Conservation (phyloP, 1,140 invertebrate species). For the Diabrotica virgifera region DNA sequence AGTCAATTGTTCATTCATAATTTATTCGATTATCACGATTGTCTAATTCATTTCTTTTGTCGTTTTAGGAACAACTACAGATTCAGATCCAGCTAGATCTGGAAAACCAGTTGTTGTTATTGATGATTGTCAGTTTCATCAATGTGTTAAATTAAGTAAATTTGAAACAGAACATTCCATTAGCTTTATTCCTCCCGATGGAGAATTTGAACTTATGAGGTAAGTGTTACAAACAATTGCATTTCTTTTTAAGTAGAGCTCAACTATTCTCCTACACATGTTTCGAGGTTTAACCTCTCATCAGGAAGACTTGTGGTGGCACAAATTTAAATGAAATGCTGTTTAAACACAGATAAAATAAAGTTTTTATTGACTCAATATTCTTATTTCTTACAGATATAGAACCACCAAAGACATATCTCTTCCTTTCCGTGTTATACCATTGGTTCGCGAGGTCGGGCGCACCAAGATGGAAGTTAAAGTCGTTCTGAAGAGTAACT, state of each 20-base stretch:
- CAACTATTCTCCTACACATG: too few species aligned
- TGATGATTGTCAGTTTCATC: slow-evolving; percentile 99
- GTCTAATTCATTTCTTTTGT: too few species aligned
- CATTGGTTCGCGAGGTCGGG: slow-evolving; percentile 95
- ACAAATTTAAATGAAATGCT: too few species aligned
- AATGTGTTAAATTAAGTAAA: slow-evolving; percentile 99
- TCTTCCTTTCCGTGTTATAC: slow-evolving; percentile 98
- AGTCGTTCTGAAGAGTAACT: slow-evolving; percentile 99
- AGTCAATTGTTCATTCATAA: slow-evolving; percentile 27
- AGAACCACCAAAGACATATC: slow-evolving; percentile 99
- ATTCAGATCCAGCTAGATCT: slow-evolving; percentile 80
- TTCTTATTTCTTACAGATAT: slow-evolving; percentile 64
- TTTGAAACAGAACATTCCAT: slow-evolving; percentile 99
- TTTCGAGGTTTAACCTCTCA: too few species aligned
- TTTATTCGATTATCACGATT: too few species aligned
- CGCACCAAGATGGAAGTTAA: slow-evolving; percentile 99
- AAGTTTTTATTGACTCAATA: too few species aligned
- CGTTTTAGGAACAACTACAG: slow-evolving; percentile 58
- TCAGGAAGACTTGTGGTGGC: too few species aligned
- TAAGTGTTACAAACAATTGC: slow-evolving; percentile 42
- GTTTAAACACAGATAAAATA: too few species aligned
- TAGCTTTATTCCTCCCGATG: slow-evolving; percentile 99
- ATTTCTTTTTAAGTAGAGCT: too few species aligned
- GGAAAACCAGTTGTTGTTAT: slow-evolving; percentile 97
- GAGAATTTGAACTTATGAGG: slow-evolving; percentile 99